A percentile compares a stretch with the other conserved stretches of the same genome.
Evolutionary conservation across 2,797 vertebrate species (phyloP).

Genomic region (Numenius phaeopus): DNA sequence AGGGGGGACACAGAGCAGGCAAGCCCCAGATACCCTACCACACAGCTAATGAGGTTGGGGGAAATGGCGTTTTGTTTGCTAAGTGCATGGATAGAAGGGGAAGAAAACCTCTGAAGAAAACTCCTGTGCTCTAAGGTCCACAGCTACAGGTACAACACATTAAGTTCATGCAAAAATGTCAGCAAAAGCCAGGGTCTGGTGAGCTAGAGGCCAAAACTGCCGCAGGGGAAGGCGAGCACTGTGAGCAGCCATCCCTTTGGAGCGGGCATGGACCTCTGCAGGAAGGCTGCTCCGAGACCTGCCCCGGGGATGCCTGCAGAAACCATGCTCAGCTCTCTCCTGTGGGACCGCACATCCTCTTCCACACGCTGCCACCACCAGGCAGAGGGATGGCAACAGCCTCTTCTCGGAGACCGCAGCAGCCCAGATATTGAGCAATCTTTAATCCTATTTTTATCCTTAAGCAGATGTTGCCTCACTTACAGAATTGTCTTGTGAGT

Average conservation of each 20-base stretch:
- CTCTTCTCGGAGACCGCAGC: background rate
- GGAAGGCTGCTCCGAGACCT: background rate
- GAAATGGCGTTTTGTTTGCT: background rate
- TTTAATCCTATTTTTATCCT: background rate
- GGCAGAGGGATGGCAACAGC: background rate
- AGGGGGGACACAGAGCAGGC: background rate
- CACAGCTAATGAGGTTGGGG: background rate
- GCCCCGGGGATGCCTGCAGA: rapidly evolving
- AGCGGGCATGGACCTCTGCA: rapidly evolving
- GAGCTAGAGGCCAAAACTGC: background rate
- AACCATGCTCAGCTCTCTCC: background rate
- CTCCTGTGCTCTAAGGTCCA: background rate
- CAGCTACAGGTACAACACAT: background rate
- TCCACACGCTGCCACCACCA: background rate
- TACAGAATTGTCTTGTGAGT: background rate
- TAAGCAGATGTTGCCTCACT: background rate
- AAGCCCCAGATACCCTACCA: background rate
- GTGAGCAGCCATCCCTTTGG: background rate
- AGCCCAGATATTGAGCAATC: background rate
- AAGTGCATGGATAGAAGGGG: background rate
- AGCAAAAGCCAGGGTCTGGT: background rate
- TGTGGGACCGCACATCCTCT: background rate
- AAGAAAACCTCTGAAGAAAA: background rate
- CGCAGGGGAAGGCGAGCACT: rapidly evolving
- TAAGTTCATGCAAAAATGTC: background rate